Percentiles rank a stretch among this genome's conserved stretches.
phyloP scores from a whole-genome alignment of 2,113 vertebrate genomes.

The Marmota flaviventris region DNA sequence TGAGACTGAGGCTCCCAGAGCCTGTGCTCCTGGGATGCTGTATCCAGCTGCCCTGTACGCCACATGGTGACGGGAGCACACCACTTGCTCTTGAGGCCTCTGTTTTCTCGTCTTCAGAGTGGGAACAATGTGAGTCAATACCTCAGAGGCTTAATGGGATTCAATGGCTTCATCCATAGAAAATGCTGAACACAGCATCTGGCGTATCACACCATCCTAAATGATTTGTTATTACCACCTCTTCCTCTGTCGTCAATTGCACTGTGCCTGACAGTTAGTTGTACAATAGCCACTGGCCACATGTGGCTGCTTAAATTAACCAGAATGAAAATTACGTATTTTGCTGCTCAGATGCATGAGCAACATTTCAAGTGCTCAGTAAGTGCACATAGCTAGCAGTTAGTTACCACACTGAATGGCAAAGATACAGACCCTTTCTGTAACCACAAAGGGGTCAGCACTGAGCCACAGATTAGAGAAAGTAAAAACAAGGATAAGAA shows the following conservation, averaged over 20 bases:
- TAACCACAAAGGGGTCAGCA: neutral
- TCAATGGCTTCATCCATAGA: neutral
- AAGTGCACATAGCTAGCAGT: neutral
- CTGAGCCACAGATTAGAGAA: neutral
- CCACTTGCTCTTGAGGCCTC: neutral
- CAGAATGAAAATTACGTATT: neutral
- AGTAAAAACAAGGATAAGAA: neutral
- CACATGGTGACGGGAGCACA: too few relatives aligned
- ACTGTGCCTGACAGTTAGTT: neutral
- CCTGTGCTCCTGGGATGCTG: fast-evolving
- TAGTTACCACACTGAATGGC: neutral
- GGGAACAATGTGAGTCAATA: neutral
- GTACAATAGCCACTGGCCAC: neutral
- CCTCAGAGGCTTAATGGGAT: neutral
- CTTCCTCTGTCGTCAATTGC: neutral
- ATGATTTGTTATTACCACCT: neutral
- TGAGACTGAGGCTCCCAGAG: neutral
- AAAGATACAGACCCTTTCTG: fast-evolving
- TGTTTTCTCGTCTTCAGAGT: neutral
- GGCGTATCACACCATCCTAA: neutral
- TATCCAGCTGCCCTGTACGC: neutral
- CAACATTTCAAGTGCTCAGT: neutral
- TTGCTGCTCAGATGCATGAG: neutral
- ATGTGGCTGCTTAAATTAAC: neutral
- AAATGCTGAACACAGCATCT: neutral